These are phyloP conservation scores for Thecophora atra DNA, from an alignment of 2,888 invertebrate species.

Conservation along the genomic window DNA sequence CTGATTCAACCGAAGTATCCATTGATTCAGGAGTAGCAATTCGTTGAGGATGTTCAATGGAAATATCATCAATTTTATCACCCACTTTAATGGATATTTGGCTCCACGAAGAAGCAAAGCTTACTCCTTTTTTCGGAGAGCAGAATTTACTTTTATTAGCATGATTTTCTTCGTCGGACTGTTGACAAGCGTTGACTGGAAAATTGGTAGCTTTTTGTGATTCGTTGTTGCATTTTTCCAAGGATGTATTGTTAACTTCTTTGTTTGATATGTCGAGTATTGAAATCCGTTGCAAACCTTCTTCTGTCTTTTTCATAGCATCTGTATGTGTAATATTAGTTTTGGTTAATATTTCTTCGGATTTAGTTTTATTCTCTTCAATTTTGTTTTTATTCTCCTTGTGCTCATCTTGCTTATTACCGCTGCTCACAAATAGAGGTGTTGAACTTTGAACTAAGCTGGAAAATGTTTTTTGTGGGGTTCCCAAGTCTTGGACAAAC, in stretches of 20 bases:
- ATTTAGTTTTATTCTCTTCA: not conserved
- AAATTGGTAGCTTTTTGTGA: too few species aligned
- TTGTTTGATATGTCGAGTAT: too few species aligned
- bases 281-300: too few species aligned
- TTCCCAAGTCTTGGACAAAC: conserved; percentile 3
- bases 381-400: not conserved
- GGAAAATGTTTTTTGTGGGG: conserved; percentile 42
- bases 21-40: not conserved
- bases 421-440: conserved; percentile 19
- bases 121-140: conserved; percentile 21
- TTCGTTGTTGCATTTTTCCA: too few species aligned
- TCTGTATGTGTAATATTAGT: not conserved
- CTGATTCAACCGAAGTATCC: not conserved
- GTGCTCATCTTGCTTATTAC: not conserved
- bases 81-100: not conserved
- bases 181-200: too few species aligned
- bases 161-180: not conserved
- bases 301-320: not conserved
- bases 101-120: conserved; percentile 2
- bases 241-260: too few species aligned
- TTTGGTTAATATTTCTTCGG: not conserved
- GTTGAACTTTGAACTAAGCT: conserved; percentile 40
- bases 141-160: not conserved
- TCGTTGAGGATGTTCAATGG: not conserved
- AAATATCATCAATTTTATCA: conserved; percentile 12